phyloP scores from a whole-genome alignment of 2,888 invertebrate species.

The Ferrisia virgata region DNA sequence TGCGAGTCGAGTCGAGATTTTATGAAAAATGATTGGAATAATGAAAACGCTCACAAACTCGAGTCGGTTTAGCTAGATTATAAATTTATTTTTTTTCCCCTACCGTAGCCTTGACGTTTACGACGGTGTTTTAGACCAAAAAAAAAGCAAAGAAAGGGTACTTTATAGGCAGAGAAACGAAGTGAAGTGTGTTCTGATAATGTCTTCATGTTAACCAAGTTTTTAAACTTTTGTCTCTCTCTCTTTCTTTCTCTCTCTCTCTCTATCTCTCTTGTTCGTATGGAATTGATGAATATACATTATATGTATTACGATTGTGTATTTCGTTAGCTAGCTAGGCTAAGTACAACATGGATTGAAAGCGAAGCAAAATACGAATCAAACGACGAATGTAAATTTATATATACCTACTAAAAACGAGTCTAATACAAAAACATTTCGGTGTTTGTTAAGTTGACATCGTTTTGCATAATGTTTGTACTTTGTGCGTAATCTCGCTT shows the following conservation, averaged over 20 bases:
- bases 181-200: neutral
- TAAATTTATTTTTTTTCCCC: neutral
- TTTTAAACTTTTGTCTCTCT: neutral
- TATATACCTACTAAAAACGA: too few species aligned
- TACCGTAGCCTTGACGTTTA: neutral
- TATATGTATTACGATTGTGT: too few species aligned
- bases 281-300: neutral
- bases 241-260: too few species aligned
- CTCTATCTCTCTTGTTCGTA: too few species aligned
- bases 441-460: neutral
- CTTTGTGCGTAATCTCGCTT: neutral
- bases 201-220: neutral
- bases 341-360: too few species aligned
- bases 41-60: neutral
- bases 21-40: constrained; percentile 3
- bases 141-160: neutral
- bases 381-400: neutral
- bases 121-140: neutral
- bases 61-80: neutral
- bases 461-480: neutral
- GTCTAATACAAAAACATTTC: neutral
- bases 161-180: too few species aligned
- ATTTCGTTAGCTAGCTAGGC: too few species aligned
- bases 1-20: neutral
- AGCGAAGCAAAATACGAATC: too few species aligned